Conservation (phyloP, 2,888 invertebrate species). For the Clistopyga incitator region DNA sequence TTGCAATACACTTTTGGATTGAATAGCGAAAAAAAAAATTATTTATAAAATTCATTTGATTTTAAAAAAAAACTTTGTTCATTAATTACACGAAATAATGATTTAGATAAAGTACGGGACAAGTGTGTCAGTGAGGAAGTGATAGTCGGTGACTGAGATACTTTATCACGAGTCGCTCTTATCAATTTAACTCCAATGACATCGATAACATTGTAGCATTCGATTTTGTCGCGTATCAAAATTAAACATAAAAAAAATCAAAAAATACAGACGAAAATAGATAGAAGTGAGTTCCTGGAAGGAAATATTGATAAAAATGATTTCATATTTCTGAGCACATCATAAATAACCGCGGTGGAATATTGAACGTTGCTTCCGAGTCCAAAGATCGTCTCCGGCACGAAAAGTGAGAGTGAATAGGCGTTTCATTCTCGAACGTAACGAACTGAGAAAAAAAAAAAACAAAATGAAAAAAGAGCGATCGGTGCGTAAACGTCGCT, state of each 20-base stretch:
- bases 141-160: not conserved
- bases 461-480: not conserved
- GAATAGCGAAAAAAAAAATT: no score
- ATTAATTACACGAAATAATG: not conserved
- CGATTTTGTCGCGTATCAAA: not conserved
- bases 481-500: constrained; percentile 29
- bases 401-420: constrained; percentile 30
- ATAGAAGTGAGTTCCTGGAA: no score
- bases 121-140: not conserved
- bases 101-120: not conserved
- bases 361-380: not conserved
- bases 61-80: no score
- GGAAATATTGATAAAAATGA: no score
- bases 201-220: not conserved
- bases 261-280: no score
- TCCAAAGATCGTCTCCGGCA: not conserved
- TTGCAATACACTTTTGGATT: no score
- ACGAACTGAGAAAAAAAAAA: no score
- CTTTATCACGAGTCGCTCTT: not conserved
- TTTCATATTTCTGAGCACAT: no score
- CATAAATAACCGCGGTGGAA: no score
- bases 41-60: no score
- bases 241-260: not conserved
- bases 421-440: not conserved
- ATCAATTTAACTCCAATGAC: constrained; percentile 9